Conservation (phyloP, 2,113 vertebrate species). For the Phyllostomus hastatus region DNA sequence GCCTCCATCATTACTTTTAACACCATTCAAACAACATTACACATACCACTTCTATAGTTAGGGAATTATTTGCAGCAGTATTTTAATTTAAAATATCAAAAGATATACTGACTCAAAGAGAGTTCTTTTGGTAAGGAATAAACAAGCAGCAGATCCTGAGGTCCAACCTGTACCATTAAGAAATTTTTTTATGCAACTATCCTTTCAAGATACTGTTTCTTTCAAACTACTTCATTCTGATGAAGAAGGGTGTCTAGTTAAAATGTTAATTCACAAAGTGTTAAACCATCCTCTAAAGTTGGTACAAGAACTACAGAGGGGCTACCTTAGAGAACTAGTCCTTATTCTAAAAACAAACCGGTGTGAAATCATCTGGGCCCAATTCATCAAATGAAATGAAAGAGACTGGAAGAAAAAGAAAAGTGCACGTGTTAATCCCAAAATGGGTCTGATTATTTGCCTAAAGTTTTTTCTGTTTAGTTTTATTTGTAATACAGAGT, state of each 20-base stretch:
- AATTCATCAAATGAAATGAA: background rate
- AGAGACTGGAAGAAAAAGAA: background rate
- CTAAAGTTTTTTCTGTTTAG: background rate
- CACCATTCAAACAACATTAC: background rate
- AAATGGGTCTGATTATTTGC: background rate
- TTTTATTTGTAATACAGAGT: background rate
- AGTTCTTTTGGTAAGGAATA: background rate
- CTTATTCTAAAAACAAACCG: slow-evolving; percentile 8
- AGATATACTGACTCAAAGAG: background rate
- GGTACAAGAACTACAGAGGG: background rate
- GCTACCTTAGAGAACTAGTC: background rate
- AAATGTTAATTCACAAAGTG: background rate
- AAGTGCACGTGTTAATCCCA: background rate
- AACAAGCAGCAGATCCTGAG: background rate
- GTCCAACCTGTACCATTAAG: background rate
- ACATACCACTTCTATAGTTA: background rate
- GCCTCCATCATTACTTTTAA: background rate
- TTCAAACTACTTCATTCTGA: background rate
- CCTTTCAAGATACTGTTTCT: background rate
- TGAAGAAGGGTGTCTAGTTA: background rate
- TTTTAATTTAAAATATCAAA: slow-evolving; percentile 10
- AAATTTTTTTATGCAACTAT: background rate
- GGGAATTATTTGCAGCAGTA: background rate
- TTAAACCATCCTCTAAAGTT: background rate
- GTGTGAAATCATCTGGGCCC: background rate